Evolutionary conservation across 2,113 vertebrate species (phyloP).

Genomic region (Zapornia atra): DNA sequence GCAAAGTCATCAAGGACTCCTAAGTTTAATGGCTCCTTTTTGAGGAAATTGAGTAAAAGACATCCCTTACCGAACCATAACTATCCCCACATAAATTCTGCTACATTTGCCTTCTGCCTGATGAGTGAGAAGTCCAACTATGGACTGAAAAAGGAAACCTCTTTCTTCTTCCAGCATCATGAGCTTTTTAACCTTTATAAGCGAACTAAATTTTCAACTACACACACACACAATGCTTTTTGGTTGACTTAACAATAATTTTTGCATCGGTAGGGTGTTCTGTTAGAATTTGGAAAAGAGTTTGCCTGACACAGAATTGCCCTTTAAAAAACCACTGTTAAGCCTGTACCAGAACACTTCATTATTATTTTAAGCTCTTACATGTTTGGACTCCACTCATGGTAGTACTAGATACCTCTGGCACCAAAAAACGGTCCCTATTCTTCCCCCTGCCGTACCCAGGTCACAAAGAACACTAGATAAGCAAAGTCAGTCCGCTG

Average conservation of each 20-base stretch:
- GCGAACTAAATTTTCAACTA: background rate
- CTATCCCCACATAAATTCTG: background rate
- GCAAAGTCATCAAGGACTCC: background rate
- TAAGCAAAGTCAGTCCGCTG: no score
- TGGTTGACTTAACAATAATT: background rate
- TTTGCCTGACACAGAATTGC: background rate
- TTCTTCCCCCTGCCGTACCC: background rate
- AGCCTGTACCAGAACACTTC: background rate
- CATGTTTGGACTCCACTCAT: background rate
- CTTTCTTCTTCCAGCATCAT: background rate
- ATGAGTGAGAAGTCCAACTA: background rate
- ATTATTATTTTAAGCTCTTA: background rate
- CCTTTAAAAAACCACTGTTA: background rate
- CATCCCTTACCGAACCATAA: background rate
- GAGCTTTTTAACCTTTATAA: background rate
- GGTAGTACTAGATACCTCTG: background rate
- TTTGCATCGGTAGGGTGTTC: background rate
- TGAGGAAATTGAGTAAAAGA: background rate
- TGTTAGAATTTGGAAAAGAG: background rate
- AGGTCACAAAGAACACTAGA: background rate
- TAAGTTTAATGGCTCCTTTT: conserved; percentile 15
- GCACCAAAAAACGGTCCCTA: background rate
- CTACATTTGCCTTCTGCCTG: background rate
- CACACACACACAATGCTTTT: background rate
- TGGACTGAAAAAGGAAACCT: background rate